These are phyloP conservation scores for Mesochorus sp. DNA, from an alignment of 2,888 invertebrate genomes.

Conservation along the genomic window DNA sequence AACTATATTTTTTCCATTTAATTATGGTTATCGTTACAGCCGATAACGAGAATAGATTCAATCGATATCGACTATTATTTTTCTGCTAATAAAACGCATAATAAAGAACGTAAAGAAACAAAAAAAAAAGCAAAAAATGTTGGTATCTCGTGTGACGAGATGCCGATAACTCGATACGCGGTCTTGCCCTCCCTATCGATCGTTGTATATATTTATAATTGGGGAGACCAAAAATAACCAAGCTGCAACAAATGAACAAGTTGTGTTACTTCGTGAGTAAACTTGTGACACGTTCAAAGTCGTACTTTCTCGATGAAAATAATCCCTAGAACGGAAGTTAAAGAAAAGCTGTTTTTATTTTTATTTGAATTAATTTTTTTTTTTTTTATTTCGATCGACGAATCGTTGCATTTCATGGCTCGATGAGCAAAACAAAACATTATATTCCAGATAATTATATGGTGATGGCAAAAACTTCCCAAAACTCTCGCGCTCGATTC, in stretches of 20 bases:
- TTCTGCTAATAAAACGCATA: background rate
- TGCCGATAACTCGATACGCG: constrained; percentile 35
- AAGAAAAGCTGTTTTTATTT: too few relatives aligned
- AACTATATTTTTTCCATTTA: constrained; percentile 29
- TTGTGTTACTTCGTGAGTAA: constrained; percentile 26
- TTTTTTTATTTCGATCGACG: constrained; percentile 14
- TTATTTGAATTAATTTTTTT: background rate
- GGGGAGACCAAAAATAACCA: background rate
- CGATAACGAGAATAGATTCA: constrained; percentile 16
- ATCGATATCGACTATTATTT: constrained; percentile 10
- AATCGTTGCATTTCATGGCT: constrained; percentile 10
- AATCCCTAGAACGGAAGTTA: background rate
- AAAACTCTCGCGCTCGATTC: constrained; percentile 53
- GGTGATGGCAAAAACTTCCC: constrained; percentile 60
- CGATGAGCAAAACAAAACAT: constrained; percentile 17
- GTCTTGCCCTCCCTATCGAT: constrained; percentile 35
- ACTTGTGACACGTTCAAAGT: background rate
- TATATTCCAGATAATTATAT: constrained; percentile 55
- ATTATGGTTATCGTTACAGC: constrained; percentile 14
- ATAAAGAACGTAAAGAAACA: too few relatives aligned
- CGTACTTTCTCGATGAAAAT: background rate
- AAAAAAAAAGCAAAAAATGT: background rate
- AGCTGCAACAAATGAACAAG: constrained; percentile 15
- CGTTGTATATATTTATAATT: constrained; percentile 44
- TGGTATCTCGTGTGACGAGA: background rate